phyloP scores from a whole-genome alignment of 1,140 invertebrate genomes.

The Mya arenaria region DNA sequence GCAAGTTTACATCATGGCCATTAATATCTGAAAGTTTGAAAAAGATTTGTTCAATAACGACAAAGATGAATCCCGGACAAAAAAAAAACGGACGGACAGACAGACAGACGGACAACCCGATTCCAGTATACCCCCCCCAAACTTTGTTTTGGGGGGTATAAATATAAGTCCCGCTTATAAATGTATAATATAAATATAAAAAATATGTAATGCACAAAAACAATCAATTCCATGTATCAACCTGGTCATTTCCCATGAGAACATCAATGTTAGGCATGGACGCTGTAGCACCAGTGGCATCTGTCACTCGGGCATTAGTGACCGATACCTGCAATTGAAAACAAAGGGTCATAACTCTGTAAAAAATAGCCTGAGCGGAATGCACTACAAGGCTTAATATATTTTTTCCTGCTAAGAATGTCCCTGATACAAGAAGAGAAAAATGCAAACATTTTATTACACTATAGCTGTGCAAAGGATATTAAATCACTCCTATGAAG shows the following conservation, averaged over 20 bases:
- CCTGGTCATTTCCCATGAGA: constrained; percentile 72
- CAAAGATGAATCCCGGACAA: no score
- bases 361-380: not conserved
- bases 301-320: constrained; percentile 56
- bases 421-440: not conserved
- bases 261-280: constrained; percentile 64
- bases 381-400: not conserved
- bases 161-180: no score
- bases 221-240: constrained; percentile 8
- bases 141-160: not conserved
- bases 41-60: no score
- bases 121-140: not conserved
- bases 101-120: constrained; percentile 1
- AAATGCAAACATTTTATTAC: not conserved
- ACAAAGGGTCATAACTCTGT: not conserved
- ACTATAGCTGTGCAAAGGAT: not conserved
- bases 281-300: constrained; percentile 50
- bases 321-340: constrained; percentile 61
- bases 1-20: no score
- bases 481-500: not conserved
- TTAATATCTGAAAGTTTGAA: no score
- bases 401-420: not conserved
- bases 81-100: no score
- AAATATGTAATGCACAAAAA: not conserved
- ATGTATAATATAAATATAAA: no score